Percentiles rank a stretch among this genome's conserved stretches.
These are phyloP conservation scores for Eupristina koningsbergeri DNA, from an alignment of 1,140 invertebrate genomes.

Conservation along the genomic window DNA sequence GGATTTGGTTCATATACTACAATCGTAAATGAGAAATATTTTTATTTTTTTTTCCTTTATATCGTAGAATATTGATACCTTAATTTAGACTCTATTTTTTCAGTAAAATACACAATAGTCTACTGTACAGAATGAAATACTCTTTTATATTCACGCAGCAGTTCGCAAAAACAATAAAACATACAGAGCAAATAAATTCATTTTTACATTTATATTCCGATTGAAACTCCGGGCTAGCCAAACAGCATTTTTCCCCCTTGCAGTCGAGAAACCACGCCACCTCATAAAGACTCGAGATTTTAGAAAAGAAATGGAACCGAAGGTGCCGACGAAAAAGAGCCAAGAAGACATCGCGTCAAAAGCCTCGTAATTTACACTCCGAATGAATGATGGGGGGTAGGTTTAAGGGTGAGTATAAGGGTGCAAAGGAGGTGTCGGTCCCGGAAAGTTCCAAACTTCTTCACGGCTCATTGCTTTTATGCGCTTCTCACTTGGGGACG, in stretches of 20 bases:
- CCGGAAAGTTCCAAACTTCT: slow-evolving; percentile 49
- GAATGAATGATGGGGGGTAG: neutral
- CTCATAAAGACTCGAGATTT: neutral
- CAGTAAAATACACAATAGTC: no score
- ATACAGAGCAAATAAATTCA: neutral
- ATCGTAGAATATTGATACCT: no score
- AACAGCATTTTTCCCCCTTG: neutral
- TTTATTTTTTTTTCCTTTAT: no score
- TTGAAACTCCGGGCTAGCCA: neutral
- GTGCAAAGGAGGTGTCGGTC: no score
- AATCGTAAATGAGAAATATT: no score
- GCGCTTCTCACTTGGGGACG: neutral
- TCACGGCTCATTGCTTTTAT: slow-evolving; percentile 62
- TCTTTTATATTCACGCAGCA: no score
- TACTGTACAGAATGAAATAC: no score
- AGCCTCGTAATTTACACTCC: slow-evolving; percentile 33
- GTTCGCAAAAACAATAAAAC: neutral
- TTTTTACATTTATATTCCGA: neutral
- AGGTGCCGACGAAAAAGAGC: neutral
- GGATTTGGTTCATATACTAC: no score
- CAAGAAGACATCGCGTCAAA: slow-evolving; percentile 11
- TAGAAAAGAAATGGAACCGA: neutral
- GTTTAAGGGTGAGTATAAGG: neutral
- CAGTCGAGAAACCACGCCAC: neutral
- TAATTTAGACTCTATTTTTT: no score